Percentiles rank a stretch among this genome's conserved stretches.
Evolutionary conservation across 1,140 invertebrate species (phyloP).

Genomic region (Neotoxoptera formosana): DNA sequence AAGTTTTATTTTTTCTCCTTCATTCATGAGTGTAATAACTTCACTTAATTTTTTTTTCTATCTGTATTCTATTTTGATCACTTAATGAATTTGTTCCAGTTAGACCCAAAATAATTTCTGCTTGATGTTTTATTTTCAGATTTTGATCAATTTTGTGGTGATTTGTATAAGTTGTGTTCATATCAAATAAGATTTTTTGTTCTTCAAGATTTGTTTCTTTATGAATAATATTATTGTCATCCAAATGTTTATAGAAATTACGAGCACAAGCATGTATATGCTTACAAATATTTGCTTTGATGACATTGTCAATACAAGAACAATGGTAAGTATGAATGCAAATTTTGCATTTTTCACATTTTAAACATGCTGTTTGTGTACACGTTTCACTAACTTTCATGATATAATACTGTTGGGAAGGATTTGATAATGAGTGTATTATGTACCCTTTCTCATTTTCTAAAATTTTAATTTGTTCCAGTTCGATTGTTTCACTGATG

Average conservation of each 20-base stretch:
- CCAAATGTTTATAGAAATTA: not conserved
- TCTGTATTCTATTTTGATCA: not conserved
- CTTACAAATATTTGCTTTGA: not conserved
- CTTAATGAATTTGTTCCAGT: not conserved
- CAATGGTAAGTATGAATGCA: not conserved
- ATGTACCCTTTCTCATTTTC: too few species aligned
- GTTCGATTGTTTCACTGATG: too few species aligned
- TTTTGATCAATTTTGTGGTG: not conserved
- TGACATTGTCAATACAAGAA: conserved; percentile 24
- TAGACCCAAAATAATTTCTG: not conserved
- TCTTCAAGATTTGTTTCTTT: not conserved
- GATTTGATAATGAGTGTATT: too few species aligned
- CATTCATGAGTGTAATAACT: not conserved
- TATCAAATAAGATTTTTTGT: not conserved
- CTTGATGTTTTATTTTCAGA: not conserved
- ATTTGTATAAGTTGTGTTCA: not conserved
- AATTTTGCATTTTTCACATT: conserved; percentile 1
- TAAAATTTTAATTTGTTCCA: too few species aligned
- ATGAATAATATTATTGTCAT: not conserved
- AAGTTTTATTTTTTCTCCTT: not conserved
- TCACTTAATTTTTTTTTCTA: conserved; percentile 19
- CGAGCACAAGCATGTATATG: conserved; percentile 9
- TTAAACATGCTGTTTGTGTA: not conserved
- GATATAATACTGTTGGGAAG: too few species aligned
- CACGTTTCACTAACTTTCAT: too few species aligned